Evolutionary conservation across 2,888 invertebrate species (phyloP).

Genomic region (Busseola fusca): DNA sequence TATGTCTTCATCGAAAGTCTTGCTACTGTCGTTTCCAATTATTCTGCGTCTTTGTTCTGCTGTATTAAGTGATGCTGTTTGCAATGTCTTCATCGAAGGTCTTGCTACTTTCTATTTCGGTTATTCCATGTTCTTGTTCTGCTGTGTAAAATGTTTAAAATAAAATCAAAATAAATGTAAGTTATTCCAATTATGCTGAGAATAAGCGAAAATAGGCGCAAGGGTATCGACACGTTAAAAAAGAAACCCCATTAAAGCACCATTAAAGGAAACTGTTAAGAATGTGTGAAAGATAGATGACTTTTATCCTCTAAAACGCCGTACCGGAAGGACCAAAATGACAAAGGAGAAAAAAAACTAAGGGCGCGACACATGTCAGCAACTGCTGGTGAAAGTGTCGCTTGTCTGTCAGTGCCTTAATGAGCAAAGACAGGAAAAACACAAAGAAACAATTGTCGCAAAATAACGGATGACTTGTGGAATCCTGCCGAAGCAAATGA

Average conservation of each 20-base stretch:
- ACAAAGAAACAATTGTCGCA: neutral
- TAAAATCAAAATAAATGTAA: too few species aligned
- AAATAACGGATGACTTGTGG: neutral
- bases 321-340: neutral
- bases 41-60: too few species aligned
- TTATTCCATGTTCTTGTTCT: too few species aligned
- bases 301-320: neutral
- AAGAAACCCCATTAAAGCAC: too few species aligned
- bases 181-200: too few species aligned
- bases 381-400: neutral
- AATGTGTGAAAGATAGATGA: neutral
- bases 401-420: slow-evolving; percentile 32
- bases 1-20: too few species aligned
- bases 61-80: too few species aligned
- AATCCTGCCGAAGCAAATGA: neutral
- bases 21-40: too few species aligned
- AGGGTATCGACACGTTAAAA: neutral
- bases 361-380: slow-evolving; percentile 27
- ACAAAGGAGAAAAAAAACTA: neutral
- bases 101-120: too few species aligned
- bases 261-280: neutral
- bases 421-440: slow-evolving; percentile 5
- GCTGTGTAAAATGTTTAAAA: too few species aligned
- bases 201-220: too few species aligned
- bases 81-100: too few species aligned